Evolutionary conservation across 1,140 invertebrate genomes (phyloP).

Genomic region (Nebria ingens): DNA sequence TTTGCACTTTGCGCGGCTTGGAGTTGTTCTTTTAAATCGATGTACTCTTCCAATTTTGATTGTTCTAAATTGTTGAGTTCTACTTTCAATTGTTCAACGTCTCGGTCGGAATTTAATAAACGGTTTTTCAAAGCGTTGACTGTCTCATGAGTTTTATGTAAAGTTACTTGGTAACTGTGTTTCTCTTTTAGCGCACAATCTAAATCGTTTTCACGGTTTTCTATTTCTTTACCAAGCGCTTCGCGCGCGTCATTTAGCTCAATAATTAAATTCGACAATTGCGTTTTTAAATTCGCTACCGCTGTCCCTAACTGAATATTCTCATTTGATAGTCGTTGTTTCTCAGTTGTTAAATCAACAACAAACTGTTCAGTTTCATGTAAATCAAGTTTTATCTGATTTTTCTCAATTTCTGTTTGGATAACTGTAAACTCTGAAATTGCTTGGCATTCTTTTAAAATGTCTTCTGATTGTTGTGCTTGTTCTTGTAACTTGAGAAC

Average conservation of each 20-base stretch:
- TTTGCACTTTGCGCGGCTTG: slow-evolving; percentile 24
- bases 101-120: slow-evolving; percentile 38
- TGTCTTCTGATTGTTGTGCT: slow-evolving; percentile 34
- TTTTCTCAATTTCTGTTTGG: slow-evolving; percentile 40
- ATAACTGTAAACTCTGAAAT: slow-evolving; percentile 40
- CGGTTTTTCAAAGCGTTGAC: slow-evolving; percentile 40
- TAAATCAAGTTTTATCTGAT: slow-evolving; percentile 34
- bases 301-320: slow-evolving; percentile 33
- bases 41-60: slow-evolving; percentile 35
- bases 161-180: slow-evolving; percentile 37
- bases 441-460: slow-evolving; percentile 41
- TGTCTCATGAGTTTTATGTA: slow-evolving; percentile 37
- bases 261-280: slow-evolving; percentile 28
- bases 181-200: slow-evolving; percentile 35
- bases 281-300: slow-evolving; percentile 26
- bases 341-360: neutral
- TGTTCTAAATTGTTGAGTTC: slow-evolving; percentile 35
- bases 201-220: slow-evolving; percentile 32
- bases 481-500: slow-evolving; percentile 33
- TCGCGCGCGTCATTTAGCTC: slow-evolving; percentile 25
- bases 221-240: slow-evolving; percentile 29
- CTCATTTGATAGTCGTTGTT: slow-evolving; percentile 30
- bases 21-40: slow-evolving; percentile 31
- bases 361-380: slow-evolving; percentile 31
- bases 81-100: slow-evolving; percentile 41